Conservation (phyloP, 30 jellyfish, hydroid and myxozoan genomes). For the Aurelia sp. region DNA sequence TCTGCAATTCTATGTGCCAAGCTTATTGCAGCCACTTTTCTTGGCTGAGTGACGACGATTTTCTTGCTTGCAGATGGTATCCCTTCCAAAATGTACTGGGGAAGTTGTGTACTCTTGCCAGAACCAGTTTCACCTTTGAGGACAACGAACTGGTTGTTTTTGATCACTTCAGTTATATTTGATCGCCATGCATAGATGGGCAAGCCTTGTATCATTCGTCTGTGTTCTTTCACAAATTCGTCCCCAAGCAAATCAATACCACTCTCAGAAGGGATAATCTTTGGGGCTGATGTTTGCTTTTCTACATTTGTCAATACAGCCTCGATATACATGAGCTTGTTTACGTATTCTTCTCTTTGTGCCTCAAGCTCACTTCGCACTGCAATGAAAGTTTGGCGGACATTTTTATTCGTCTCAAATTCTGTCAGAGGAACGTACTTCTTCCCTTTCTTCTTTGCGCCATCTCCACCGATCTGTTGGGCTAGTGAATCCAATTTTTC, state of each 20-base stretch:
- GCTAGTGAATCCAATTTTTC: not conserved
- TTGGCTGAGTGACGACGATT: conserved; percentile 80
- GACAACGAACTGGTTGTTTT: conserved; percentile 59
- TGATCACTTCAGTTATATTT: conserved; percentile 25
- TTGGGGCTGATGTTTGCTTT: not conserved
- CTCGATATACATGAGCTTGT: not conserved
- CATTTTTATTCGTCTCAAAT: not conserved
- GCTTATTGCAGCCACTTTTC: conserved; percentile 83
- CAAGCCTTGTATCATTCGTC: conserved; percentile 31
- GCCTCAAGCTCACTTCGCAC: conserved; percentile 17
- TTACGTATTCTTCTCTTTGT: conserved; percentile 15
- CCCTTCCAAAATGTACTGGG: conserved; percentile 66
- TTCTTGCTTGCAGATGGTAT: conserved; percentile 13
- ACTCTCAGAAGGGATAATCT: not conserved
- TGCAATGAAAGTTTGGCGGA: not conserved
- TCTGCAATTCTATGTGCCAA: conserved; percentile 65
- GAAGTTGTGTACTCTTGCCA: conserved; percentile 87
- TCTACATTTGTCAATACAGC: not conserved
- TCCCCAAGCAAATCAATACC: conserved; percentile 25
- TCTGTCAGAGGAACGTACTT: conserved; percentile 10
- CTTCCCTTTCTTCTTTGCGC: not conserved
- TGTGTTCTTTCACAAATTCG: conserved; percentile 18
- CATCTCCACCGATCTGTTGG: not conserved
- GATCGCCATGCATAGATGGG: conserved; percentile 75
- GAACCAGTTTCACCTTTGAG: conserved; percentile 91